Evolutionary conservation across 2,113 vertebrate genomes (phyloP).

Genomic region (Leptocoma aspasia): DNA sequence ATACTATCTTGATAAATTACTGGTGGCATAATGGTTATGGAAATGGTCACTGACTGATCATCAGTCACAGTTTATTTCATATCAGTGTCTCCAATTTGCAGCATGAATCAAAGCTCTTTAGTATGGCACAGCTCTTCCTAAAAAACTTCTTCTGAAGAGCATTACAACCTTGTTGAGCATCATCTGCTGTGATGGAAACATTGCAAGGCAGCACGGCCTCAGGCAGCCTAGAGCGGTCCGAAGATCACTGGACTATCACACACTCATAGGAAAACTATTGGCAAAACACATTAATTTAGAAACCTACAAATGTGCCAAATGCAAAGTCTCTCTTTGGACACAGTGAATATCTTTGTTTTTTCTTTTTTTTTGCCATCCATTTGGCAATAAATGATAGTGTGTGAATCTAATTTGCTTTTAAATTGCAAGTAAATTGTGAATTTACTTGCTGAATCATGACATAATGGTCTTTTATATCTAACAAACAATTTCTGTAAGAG

Average conservation of each 20-base stretch:
- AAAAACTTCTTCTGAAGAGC: slow-evolving; percentile 62
- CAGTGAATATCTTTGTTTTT: background rate
- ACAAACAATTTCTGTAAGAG: slow-evolving; percentile 30
- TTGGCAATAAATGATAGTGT: slow-evolving; percentile 53
- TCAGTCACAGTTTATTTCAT: slow-evolving; percentile 86
- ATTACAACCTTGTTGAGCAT: slow-evolving; percentile 49
- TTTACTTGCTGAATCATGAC: slow-evolving; percentile 26
- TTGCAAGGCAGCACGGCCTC: slow-evolving; percentile 48
- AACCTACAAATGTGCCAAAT: slow-evolving; percentile 33
- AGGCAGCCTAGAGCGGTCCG: slow-evolving; percentile 57
- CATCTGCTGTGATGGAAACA: slow-evolving; percentile 44
- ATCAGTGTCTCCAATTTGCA: slow-evolving; percentile 71
- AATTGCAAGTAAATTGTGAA: slow-evolving; percentile 54
- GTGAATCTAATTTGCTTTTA: slow-evolving; percentile 52
- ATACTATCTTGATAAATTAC: slow-evolving; percentile 87
- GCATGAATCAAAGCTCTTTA: slow-evolving; percentile 69
- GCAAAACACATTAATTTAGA: slow-evolving; percentile 61
- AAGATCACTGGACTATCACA: slow-evolving; percentile 17
- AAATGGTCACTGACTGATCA: slow-evolving; percentile 86
- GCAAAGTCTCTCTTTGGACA: slow-evolving; percentile 27
- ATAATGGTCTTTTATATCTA: slow-evolving; percentile 28
- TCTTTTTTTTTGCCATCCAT: background rate
- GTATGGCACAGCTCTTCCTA: slow-evolving; percentile 61
- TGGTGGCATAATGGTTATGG: slow-evolving; percentile 85
- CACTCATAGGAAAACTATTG: slow-evolving; percentile 14